Base-by-base conservation (phyloP, 2,888 invertebrate species). In the Phortica okadai region DNA sequence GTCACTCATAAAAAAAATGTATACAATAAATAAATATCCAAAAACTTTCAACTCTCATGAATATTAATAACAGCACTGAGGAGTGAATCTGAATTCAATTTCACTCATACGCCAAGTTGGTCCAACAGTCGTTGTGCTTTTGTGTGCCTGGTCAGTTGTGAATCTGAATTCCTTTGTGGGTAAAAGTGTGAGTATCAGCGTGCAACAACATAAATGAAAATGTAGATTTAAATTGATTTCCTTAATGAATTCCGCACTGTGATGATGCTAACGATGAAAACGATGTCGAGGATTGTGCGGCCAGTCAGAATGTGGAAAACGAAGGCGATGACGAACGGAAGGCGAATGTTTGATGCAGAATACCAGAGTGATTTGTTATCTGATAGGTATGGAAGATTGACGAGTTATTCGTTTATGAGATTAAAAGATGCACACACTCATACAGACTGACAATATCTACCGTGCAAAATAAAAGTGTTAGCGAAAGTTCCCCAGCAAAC, bases 11-110 rank as follows among this genome's bases (percentile, higher is more conserved):
- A 82, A 78, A 77, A 74, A 82, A 83, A 82, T 82, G 69, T 80
- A 82, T 83, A 82, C 82, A 83, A 86, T 85, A 87, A 87, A 87
- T 85, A 85, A 84, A 87, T 86, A 86, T 85, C 82, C 84, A 82
- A 86, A 86, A 87, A 83, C 84, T 84, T 84, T 82, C 82, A 81
- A 79, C 83, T 84, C 84, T 82, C 86, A 86, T 87, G 87, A 87
- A 87, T 87, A 87, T 87, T 87, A 87, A 87, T 82, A 82, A 82
- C 77, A 80, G 4, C 5, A 33, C 33, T 33, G 33, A 33, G 33
- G 33, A 33, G 42, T n/a, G 67, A 67, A 42, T 44, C 70, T 14
- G 50, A n/a, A 10, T 54, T 50, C 45, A 41, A 72, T 56, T 50
- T 80, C 82, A 79, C 83, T 80, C 83, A 83, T 79, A 81, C 82